phyloP scores from a whole-genome alignment of 2,888 invertebrate species.

The Stenotaenia linearis region DNA sequence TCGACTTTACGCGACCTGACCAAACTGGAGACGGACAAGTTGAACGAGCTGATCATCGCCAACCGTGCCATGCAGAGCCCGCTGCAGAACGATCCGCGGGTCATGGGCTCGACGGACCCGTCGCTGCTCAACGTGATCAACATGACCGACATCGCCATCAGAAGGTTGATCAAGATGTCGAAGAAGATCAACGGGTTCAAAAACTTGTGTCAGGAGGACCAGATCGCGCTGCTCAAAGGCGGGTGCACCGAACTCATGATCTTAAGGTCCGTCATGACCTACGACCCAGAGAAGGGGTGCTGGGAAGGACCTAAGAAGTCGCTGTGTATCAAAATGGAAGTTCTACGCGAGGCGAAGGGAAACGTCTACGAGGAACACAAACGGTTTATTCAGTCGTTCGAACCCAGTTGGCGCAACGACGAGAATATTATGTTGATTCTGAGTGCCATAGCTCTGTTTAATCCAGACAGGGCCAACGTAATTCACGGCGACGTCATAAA shows the following conservation, averaged over 20 bases:
- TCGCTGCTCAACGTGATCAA: slow-evolving; percentile 77
- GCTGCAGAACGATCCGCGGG: slow-evolving; percentile 66
- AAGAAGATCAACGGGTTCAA: slow-evolving; percentile 69
- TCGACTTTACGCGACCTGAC: slow-evolving; percentile 60
- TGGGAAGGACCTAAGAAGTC: slow-evolving; percentile 65
- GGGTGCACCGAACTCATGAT: slow-evolving; percentile 97
- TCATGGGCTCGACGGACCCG: slow-evolving; percentile 40
- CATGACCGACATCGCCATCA: slow-evolving; percentile 84
- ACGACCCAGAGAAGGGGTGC: slow-evolving; percentile 77
- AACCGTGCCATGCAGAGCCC: slow-evolving; percentile 79
- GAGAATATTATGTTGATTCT: slow-evolving; percentile 84
- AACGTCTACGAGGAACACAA: slow-evolving; percentile 84
- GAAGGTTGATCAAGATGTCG: slow-evolving; percentile 61
- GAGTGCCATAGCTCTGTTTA: slow-evolving; percentile 84
- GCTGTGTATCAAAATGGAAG: slow-evolving; percentile 71
- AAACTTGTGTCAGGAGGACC: slow-evolving; percentile 90
- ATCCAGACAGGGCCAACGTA: slow-evolving; percentile 71
- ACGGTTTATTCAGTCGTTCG: slow-evolving; percentile 76
- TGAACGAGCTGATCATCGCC: slow-evolving; percentile 77
- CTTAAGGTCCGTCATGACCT: slow-evolving; percentile 83
- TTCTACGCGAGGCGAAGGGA: slow-evolving; percentile 83
- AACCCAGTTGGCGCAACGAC: slow-evolving; percentile 76
- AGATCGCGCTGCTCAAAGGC: slow-evolving; percentile 79
- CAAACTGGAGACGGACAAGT: slow-evolving; percentile 73
- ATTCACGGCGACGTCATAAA: slow-evolving; percentile 78